These are phyloP conservation scores for Archips crataeganus DNA, from an alignment of 2,888 invertebrate species.

Conservation along the genomic window DNA sequence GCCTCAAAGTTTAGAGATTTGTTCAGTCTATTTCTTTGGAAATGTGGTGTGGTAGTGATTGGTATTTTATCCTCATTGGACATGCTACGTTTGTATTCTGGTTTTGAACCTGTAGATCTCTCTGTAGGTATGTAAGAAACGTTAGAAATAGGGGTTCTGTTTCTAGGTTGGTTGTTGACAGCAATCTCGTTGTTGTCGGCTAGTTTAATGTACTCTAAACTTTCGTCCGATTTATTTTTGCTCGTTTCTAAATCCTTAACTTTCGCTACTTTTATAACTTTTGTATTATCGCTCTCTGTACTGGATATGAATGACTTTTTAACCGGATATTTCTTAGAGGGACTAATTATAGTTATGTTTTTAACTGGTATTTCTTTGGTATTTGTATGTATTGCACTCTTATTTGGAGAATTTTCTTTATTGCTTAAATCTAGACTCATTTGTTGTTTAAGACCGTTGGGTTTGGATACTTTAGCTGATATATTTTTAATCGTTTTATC, in stretches of 20 bases:
- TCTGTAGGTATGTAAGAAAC: slow-evolving; percentile 76
- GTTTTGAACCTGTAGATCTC: slow-evolving; percentile 63
- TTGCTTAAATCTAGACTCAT: slow-evolving; percentile 63
- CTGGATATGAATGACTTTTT: slow-evolving; percentile 77
- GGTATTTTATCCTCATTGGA: slow-evolving; percentile 73
- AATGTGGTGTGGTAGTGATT: slow-evolving; percentile 73
- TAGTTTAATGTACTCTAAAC: slow-evolving; percentile 78
- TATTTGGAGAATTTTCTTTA: slow-evolving; percentile 68
- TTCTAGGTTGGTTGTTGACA: slow-evolving; percentile 80
- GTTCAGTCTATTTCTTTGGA: slow-evolving; percentile 81
- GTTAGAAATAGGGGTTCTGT: slow-evolving; percentile 80
- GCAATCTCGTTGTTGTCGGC: slow-evolving; percentile 79
- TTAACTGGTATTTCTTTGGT: slow-evolving; percentile 80
- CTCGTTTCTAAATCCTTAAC: slow-evolving; percentile 80
- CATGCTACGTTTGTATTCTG: slow-evolving; percentile 71
- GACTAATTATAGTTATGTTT: slow-evolving; percentile 78
- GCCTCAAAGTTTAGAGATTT: slow-evolving; percentile 81
- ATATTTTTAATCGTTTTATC: slow-evolving; percentile 59
- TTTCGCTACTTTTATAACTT: slow-evolving; percentile 77
- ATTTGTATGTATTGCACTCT: slow-evolving; percentile 79
- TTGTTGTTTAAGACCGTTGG: slow-evolving; percentile 60
- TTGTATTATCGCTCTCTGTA: slow-evolving; percentile 71
- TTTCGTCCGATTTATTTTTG: slow-evolving; percentile 76
- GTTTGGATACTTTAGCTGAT: slow-evolving; percentile 53
- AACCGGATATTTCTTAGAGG: slow-evolving; percentile 79